phyloP scores from a whole-genome alignment of 2,888 invertebrate genomes.

The Caenorhabditis afra region DNA sequence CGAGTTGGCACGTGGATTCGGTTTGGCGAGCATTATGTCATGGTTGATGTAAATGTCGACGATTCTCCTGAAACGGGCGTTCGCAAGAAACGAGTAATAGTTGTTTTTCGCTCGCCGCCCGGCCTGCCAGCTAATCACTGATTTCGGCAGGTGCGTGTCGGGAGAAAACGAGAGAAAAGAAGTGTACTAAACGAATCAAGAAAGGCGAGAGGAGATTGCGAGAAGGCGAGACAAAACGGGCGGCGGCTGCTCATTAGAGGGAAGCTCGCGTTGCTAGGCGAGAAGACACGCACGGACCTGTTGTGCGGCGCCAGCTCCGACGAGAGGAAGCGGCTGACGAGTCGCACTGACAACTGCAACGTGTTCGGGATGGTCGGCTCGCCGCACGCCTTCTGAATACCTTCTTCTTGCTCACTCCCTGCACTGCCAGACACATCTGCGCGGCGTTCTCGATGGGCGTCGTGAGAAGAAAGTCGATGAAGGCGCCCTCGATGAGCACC shows the following conservation, averaged over 20 bases:
- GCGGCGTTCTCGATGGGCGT: constrained; percentile 53
- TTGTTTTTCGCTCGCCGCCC: not conserved
- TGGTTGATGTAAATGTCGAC: constrained; percentile 71
- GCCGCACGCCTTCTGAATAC: constrained; percentile 1
- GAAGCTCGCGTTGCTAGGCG: not conserved
- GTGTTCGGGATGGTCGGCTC: not conserved
- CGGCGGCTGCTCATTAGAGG: constrained; percentile 29
- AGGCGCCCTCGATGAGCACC: constrained; percentile 64
- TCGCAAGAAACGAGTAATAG: not conserved
- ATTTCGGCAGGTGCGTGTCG: constrained; percentile 19
- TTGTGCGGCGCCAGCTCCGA: constrained; percentile 69
- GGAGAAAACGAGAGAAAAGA: not conserved
- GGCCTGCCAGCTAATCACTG: constrained; percentile 22
- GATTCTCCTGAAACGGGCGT: constrained; percentile 58
- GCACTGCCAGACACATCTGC: constrained; percentile 55
- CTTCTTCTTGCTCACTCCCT: constrained; percentile 63
- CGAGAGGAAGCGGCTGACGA: constrained; percentile 66
- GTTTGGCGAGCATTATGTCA: constrained; percentile 45
- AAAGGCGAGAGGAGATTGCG: not conserved
- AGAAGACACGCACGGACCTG: constrained; percentile 54
- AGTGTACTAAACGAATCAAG: constrained; percentile 29
- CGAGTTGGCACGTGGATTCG: constrained; percentile 57
- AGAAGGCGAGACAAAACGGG: not conserved
- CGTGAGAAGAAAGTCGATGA: constrained; percentile 67
- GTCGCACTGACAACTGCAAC: constrained; percentile 71